Percentiles rank a stretch among this genome's conserved stretches.
Evolutionary conservation across 2,797 vertebrate species (phyloP).

Genomic region (Cossypha polioptera): DNA sequence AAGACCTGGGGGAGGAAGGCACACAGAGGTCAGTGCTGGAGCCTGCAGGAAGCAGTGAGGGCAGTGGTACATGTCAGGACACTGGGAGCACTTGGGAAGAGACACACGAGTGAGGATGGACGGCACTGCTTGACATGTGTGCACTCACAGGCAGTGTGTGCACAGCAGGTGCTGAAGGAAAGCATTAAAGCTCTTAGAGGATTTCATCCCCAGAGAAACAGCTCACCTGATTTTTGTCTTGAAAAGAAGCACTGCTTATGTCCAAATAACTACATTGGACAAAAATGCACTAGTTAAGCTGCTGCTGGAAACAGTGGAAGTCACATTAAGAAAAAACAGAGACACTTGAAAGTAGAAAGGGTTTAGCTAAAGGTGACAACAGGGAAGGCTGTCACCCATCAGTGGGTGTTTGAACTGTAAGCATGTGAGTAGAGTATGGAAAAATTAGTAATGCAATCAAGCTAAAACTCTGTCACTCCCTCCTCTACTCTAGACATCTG

Average conservation of each 20-base stretch:
- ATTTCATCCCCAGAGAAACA: neutral
- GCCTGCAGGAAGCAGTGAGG: fast-evolving
- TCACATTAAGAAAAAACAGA: neutral
- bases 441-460: neutral
- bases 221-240: neutral
- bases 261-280: neutral
- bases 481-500: neutral
- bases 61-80: fast-evolving
- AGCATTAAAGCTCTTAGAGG: neutral
- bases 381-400: neutral
- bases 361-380: neutral
- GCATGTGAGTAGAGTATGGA: neutral
- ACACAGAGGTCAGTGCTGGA: neutral
- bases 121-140: fast-evolving
- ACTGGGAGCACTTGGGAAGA: neutral
- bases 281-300: neutral
- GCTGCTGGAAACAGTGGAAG: neutral
- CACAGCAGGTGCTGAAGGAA: neutral
- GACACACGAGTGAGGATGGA: fast-evolving
- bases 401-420: neutral
- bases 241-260: neutral
- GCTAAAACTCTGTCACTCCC: neutral
- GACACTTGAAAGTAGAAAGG: neutral
- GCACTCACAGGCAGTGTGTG: neutral
- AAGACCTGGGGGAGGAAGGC: neutral